A percentile compares a stretch with the other conserved stretches of the same genome.
Conservation (phyloP, 2,797 vertebrate species). For the Oreortyx pictus region DNA sequence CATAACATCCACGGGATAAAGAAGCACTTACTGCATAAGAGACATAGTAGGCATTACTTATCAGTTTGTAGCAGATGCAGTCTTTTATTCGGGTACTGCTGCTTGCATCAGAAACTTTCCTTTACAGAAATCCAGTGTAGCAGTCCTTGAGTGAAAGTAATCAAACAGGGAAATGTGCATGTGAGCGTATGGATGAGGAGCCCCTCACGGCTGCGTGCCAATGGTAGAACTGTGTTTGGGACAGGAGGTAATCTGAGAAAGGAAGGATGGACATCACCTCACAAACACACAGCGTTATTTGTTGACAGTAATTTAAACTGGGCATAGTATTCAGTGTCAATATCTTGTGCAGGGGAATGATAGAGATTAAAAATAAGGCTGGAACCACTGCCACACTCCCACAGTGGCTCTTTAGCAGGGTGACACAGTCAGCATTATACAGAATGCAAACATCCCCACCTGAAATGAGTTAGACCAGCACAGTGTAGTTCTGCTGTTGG, state of each 20-base stretch:
- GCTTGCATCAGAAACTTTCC: not conserved
- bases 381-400: not conserved
- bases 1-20: not conserved
- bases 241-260: not conserved
- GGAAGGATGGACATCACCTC: not conserved
- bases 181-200: not conserved
- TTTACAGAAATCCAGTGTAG: not conserved
- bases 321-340: not conserved
- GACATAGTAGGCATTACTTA: slow-evolving; percentile 15
- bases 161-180: not conserved
- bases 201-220: not conserved
- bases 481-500: not conserved
- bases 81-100: not conserved
- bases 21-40: not conserved
- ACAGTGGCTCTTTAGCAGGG: not conserved
- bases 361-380: not conserved
- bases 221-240: not conserved
- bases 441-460: not conserved
- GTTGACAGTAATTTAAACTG: not conserved
- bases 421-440: not conserved
- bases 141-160: not conserved
- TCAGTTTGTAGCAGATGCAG: not conserved
- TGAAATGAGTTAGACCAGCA: not conserved
- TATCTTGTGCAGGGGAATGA: accelerated
- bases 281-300: not conserved